These are phyloP conservation scores for Emys orbicularis DNA, from an alignment of 2,797 vertebrate genomes.

Conservation along the genomic window DNA sequence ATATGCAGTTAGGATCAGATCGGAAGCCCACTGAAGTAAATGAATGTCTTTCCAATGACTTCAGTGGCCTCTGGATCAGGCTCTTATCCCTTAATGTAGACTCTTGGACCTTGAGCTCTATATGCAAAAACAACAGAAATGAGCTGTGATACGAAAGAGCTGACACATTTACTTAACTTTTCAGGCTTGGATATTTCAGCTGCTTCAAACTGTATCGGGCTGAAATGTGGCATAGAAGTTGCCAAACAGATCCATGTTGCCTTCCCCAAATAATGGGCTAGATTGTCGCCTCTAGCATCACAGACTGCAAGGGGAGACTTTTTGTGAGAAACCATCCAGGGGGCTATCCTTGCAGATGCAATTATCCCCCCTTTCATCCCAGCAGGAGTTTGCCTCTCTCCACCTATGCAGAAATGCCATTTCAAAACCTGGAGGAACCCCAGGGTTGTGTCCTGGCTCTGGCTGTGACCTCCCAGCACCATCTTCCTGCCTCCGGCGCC, in stretches of 20 bases:
- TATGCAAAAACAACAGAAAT: neutral
- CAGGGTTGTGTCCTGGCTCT: neutral
- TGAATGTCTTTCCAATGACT: neutral
- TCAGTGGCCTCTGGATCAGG: neutral
- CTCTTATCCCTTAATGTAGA: neutral
- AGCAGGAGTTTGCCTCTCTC: neutral
- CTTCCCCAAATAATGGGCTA: neutral
- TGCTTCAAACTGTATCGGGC: neutral
- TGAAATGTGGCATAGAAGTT: neutral
- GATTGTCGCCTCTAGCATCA: neutral
- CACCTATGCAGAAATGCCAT: neutral
- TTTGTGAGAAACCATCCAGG: neutral
- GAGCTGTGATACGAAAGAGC: neutral
- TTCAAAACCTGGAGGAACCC: neutral
- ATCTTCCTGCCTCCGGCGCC: neutral
- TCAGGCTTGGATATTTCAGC: neutral
- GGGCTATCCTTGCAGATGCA: neutral
- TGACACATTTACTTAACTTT: neutral
- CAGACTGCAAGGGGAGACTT: neutral
- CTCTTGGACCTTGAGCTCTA: neutral
- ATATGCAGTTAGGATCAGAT: neutral
- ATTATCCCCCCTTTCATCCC: neutral
- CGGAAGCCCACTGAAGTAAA: neutral
- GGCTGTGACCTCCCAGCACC: neutral
- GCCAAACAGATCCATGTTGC: neutral